phyloP scores from a whole-genome alignment of 2,888 invertebrate genomes.

The Coelogynopora nodosa region DNA sequence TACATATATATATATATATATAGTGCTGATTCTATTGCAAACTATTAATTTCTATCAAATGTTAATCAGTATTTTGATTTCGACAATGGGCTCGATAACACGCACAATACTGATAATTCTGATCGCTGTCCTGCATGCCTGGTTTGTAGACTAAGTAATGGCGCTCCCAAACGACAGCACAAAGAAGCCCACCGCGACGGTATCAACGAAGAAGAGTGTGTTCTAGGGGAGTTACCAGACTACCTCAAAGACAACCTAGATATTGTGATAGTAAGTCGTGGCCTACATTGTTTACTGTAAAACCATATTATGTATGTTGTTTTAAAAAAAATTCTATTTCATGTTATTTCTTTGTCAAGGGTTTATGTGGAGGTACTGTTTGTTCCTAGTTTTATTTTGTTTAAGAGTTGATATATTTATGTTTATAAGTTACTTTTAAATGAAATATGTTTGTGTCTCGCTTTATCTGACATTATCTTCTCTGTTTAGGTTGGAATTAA shows the following conservation, averaged over 20 bases:
- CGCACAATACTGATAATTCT: no score
- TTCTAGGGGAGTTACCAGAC: slow-evolving; percentile 32
- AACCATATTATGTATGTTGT: no score
- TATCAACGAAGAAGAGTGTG: background rate
- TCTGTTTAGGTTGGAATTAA: slow-evolving; percentile 85
- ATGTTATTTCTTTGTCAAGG: background rate
- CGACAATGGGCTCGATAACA: no score
- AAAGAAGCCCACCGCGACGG: background rate
- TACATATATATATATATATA: no score
- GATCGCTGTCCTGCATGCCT: no score
- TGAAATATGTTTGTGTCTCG: background rate
- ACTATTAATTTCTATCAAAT: no score
- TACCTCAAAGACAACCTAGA: slow-evolving; percentile 41
- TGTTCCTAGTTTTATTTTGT: background rate
- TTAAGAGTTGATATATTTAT: background rate
- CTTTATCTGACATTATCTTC: no score
- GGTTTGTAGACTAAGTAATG: background rate
- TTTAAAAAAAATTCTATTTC: no score
- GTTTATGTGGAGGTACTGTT: background rate
- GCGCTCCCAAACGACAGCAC: background rate
- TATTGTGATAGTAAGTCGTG: slow-evolving; percentile 57
- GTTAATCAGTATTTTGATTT: no score
- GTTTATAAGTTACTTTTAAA: background rate
- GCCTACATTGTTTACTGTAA: no score
- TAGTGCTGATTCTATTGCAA: no score